phyloP scores from a whole-genome alignment of 1,140 invertebrate genomes.

The Geopemphigus sp. region DNA sequence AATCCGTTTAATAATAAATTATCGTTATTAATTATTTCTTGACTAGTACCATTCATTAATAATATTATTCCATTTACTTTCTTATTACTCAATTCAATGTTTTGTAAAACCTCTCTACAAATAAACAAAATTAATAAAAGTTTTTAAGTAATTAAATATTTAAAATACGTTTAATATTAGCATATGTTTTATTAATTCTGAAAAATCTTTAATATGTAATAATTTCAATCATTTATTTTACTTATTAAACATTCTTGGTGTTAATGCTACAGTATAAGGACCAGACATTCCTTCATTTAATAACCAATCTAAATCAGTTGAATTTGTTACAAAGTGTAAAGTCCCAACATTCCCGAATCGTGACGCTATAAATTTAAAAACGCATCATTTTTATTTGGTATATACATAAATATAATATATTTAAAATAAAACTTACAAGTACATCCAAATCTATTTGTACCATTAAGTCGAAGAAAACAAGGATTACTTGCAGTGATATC shows the following conservation, averaged over 20 bases:
- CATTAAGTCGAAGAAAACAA: conserved; percentile 86
- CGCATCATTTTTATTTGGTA: not conserved
- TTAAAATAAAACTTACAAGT: conserved; percentile 66
- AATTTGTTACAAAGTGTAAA: conserved; percentile 68
- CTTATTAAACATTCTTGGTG: conserved; percentile 63
- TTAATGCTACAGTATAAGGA: conserved; percentile 70
- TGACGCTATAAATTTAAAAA: conserved; percentile 58
- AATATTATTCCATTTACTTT: conserved; percentile 34
- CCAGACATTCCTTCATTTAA: conserved; percentile 66
- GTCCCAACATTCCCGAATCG: conserved; percentile 78
- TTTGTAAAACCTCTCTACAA: conserved; percentile 19
- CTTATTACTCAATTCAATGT: not conserved
- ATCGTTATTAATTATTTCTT: conserved; percentile 27
- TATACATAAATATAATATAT: conserved; percentile 18
- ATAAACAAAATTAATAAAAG: not conserved
- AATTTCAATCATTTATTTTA: conserved; percentile 32
- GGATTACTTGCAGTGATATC: conserved; percentile 67
- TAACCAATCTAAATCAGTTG: conserved; percentile 71
- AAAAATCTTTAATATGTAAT: no score
- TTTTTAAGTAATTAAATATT: not conserved
- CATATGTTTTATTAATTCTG: no score
- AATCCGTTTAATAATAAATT: conserved; percentile 31
- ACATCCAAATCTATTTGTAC: conserved; percentile 89
- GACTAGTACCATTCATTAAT: conserved; percentile 14
- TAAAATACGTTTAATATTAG: no score